Base-by-base conservation (phyloP, 2,888 invertebrate species). In the Drosophila borealis region DNA sequence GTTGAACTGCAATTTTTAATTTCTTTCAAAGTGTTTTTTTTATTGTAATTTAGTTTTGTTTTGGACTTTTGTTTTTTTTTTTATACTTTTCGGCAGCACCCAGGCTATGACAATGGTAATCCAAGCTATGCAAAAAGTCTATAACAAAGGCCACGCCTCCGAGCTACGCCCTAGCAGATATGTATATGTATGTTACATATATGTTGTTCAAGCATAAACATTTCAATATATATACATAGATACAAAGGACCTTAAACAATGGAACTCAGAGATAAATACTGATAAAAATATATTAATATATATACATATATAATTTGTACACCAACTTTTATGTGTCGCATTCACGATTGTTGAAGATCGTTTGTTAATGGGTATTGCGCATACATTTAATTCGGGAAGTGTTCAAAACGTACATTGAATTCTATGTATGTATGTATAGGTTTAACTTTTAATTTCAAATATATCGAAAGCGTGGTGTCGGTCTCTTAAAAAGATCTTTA, bases 61-160 rank as follows among this genome's bases (percentile, higher is more conserved):
- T 62, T 70, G 51, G 29, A 44, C 44, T 62, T 72, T 67, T 42
- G 49, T 55, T 64, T 33, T 55, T 59, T 59, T 67, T 79, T 62
- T 14, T 19, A 57, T 68, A 61, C 48, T 65, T 80, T 70, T 68
- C 72, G 55, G 74, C 74, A 70, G 67, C 76, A 80, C 77, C 69
- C 73, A 78, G 77, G 46, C 81, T 88, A 92, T 92, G 92, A 92
- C 92, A 92, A 92, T 92, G 92, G 92, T 92, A 92, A 92, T 91
- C 91, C 60, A 70, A 61, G 54, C 75, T 77, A 65, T 45, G 53
- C 51, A 80, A 62, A 57, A 14, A 60, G 17, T 33, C 50, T 51
- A 45, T 36, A 46, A 44, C 36, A 63, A 17, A 34, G 41, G 17
- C 37, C 36, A 60, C 36, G 61, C 50, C 62, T 34, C 17, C n/a